Evolutionary conservation across 2,888 invertebrate species (phyloP), one percentile per base, ranked within the genome.

Genomic region (Perizoma affinitatum): DNA sequence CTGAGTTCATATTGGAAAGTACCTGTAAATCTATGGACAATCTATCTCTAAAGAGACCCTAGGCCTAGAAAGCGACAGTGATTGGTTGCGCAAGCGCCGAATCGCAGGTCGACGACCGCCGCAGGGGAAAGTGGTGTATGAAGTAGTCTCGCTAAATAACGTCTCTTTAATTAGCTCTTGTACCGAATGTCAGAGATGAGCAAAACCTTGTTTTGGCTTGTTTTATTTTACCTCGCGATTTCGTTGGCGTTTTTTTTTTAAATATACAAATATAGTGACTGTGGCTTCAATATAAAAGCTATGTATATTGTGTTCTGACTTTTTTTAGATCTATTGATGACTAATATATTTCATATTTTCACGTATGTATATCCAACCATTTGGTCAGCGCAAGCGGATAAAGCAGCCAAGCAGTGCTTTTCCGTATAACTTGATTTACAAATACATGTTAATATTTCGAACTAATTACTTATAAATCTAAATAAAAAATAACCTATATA

Each of bases 21-120:
- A 43, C 38, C 10, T 46, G 48, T 35, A 41, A 36, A 54, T 54
- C 51, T 36, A 62, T 42, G 38, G 33, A 40, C 48, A 40, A 56
- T 61, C 40, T 22, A 62, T 53, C 34, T 51, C 59, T 38, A 58
- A 48, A 48, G 44, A 53, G 71, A 73, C 72, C 78, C 73, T 76
- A 77, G 74, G 82, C 82, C 80, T 89, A 90, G 90, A 90, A 90
- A 90, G 90, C 75, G 88, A 90, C 82, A 89, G 90, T 87, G 84
- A 80, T 82, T 63, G 63, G 80, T 87, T 87, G 84, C 88, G 88
- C 82, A 85, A 87, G 80, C 79, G 82, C 84, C 90, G 83, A 90
- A 90, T 84, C 73, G 76, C 74, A 66, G 88, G 88, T 83, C 86
- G 78, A 70, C 78, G 88, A 87, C 86, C 86, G 80, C 71, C 79